A percentile compares a stretch with the other conserved stretches of the same genome.
Conservation (phyloP, 2,888 invertebrate species). For the Dasysyrphus tricinctus region DNA sequence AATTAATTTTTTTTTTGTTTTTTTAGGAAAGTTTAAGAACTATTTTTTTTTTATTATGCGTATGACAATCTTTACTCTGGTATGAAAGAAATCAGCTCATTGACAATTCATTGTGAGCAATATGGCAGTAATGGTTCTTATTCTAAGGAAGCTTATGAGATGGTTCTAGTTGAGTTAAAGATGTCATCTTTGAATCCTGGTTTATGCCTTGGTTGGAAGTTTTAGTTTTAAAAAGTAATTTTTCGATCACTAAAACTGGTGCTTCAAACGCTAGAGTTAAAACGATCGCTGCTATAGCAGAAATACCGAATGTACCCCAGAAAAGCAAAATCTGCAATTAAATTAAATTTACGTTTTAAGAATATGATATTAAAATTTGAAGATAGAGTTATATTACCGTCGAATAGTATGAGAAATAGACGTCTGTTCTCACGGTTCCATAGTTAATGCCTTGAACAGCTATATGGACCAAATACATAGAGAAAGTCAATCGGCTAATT, state of each 20-base stretch:
- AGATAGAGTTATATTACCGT: slow-evolving; percentile 38
- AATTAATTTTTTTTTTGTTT: too few species aligned
- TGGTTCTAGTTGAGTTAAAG: not conserved
- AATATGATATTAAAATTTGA: not conserved
- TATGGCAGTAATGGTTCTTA: too few species aligned
- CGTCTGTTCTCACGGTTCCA: slow-evolving; percentile 47
- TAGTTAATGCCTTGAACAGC: slow-evolving; percentile 56
- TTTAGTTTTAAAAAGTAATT: slow-evolving; percentile 46
- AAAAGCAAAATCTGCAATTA: slow-evolving; percentile 58
- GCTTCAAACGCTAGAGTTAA: slow-evolving; percentile 81
- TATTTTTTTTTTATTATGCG: too few species aligned
- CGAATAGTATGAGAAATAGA: slow-evolving; percentile 62
- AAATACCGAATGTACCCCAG: slow-evolving; percentile 68
- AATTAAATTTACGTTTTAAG: not conserved
- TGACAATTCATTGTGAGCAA: too few species aligned
- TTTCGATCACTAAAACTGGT: slow-evolving; percentile 81
- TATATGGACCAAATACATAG: slow-evolving; percentile 75
- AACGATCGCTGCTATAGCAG: slow-evolving; percentile 77
- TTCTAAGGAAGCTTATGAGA: not conserved
- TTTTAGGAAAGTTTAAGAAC: too few species aligned
- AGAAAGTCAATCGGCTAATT: slow-evolving; percentile 80
- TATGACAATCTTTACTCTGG: too few species aligned
- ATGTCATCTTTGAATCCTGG: not conserved
- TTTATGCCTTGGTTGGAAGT: not conserved
- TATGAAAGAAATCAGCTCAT: too few species aligned